Base-by-base conservation (phyloP, 2,888 invertebrate species). In the Eucera pruinosa region DNA sequence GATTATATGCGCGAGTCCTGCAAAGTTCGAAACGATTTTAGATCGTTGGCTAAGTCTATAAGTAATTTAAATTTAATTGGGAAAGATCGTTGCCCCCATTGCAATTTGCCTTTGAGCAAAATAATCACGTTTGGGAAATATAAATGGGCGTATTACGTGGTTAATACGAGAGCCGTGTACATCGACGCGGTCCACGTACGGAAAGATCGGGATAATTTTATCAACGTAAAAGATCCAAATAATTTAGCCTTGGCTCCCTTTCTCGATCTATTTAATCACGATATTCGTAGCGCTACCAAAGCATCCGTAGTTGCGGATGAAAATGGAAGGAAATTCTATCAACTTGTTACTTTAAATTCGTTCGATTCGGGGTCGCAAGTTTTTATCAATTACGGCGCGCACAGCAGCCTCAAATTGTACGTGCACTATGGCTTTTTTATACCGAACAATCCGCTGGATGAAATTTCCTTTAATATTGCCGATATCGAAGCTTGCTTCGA, bases 241-340 rank as follows among this genome's bases (percentile, higher is more conserved):
- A 92, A 91, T 83, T 82, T 94, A 92, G 97, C 97, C 5, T 92
- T 98, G 58, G 97, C 97, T 78, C 98, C 98, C 0, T 97, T 96
- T 90, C 93, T 98, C 74, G 98, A 98, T 92, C 95, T 98, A 93
- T 96, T 98, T 79, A 98, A 98, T 93, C 98, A 98, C 90, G 95
- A 96, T 67, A 93, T 94, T 76, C 89, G 92, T 67, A 95, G 95
- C 3, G 92, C 93, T 78, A 96, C 96, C 2, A 89, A 91, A 33
- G 94, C 94, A 0, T 88, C 89, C 52, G 67, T 94, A n/a, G 43
- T 89, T 83, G 91, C 88, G 5, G 74, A 85, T 82, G 89, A 92
- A 80, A 79, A 89, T 43, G 85, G 88, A 1, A 90, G 91, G 48
- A 89, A 92, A 48, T 93, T 92, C 75, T 95, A 94, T 90, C 93